Percentiles rank a stretch among this genome's conserved stretches.
phyloP scores from a whole-genome alignment of 2,113 vertebrate species.

The Cavia porcellus region DNA sequence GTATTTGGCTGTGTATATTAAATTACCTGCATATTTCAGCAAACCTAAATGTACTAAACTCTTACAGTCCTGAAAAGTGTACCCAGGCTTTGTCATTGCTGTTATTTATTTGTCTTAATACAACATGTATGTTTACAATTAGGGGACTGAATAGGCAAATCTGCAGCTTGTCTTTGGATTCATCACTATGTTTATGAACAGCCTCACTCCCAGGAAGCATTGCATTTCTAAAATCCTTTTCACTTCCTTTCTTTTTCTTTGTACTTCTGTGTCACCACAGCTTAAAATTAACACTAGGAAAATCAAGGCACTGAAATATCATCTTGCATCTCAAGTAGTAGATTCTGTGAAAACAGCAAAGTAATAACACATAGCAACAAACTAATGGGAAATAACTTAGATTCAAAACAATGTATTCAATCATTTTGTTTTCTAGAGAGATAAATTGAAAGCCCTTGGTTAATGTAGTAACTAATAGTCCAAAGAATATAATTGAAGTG shows the following conservation, averaged over 20 bases:
- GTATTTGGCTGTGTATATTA: background rate
- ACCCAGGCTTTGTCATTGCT: background rate
- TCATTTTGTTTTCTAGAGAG: background rate
- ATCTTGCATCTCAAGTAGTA: background rate
- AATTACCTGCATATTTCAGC: background rate
- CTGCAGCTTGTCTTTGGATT: background rate
- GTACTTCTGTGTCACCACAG: fast-evolving
- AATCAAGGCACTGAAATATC: background rate
- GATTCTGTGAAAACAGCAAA: background rate
- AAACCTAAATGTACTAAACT: background rate
- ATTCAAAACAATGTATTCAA: background rate
- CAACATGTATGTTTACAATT: background rate
- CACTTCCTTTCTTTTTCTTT: background rate
- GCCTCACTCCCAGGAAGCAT: background rate
- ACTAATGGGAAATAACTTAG: background rate
- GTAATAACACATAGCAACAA: background rate
- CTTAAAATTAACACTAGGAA: background rate
- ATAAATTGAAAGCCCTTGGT: background rate
- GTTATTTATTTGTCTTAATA: background rate
- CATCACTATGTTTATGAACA: background rate
- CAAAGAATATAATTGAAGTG: background rate
- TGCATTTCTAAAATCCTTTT: background rate
- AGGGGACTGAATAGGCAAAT: background rate
- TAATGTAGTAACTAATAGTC: background rate
- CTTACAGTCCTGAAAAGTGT: background rate